Conservation (phyloP, 2,113 vertebrate species). For the Callithrix jacchus region DNA sequence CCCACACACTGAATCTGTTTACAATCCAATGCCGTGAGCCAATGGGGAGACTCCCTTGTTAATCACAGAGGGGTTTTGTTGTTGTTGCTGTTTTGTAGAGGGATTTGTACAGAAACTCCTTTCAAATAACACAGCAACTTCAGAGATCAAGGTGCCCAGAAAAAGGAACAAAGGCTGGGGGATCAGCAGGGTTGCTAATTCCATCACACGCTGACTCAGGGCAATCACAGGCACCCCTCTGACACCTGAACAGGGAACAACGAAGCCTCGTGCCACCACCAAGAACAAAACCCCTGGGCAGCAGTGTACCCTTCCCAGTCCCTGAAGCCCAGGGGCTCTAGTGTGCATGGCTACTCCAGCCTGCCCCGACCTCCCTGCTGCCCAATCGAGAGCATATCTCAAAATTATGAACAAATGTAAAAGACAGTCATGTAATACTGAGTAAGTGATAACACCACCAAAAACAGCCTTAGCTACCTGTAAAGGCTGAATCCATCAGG, state of each 20-base stretch:
- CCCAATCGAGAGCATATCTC: background rate
- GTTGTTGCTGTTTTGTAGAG: background rate
- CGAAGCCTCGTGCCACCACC: background rate
- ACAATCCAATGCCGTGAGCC: background rate
- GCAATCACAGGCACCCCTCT: background rate
- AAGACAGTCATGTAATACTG: background rate
- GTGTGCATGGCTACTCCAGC: background rate
- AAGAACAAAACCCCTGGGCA: background rate
- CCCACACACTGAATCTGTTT: background rate
- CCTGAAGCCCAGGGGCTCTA: no score
- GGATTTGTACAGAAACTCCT: conserved; percentile 40
- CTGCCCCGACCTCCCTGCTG: background rate
- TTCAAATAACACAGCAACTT: conserved; percentile 41
- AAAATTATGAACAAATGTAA: background rate
- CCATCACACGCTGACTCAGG: background rate
- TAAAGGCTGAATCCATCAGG: background rate
- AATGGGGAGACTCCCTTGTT: conserved; percentile 22
- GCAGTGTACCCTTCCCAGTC: fast-evolving
- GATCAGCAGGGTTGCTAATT: background rate
- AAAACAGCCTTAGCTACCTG: background rate
- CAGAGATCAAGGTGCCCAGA: conserved; percentile 45
- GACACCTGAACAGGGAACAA: background rate
- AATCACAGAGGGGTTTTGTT: background rate
- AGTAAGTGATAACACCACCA: background rate
- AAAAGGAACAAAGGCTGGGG: background rate